These are phyloP conservation scores for Torymus aiolomorphi DNA, from an alignment of 2,888 invertebrate genomes.

Conservation along the genomic window DNA sequence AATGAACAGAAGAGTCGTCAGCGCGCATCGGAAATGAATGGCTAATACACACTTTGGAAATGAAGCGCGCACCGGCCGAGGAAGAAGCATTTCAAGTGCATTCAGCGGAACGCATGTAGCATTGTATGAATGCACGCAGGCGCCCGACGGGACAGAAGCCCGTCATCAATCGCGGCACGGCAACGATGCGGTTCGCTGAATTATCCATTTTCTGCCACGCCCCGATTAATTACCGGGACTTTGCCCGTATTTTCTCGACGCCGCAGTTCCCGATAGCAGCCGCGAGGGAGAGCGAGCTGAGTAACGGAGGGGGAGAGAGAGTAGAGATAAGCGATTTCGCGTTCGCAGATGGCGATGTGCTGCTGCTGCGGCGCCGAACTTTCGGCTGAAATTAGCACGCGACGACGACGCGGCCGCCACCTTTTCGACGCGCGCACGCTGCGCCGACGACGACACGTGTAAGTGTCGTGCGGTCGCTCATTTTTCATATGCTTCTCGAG, in stretches of 20 bases:
- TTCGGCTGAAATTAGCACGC: constrained; percentile 40
- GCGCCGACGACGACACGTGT: constrained; percentile 16
- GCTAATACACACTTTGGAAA: constrained; percentile 40
- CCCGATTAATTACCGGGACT: constrained; percentile 33
- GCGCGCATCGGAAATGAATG: constrained; percentile 27
- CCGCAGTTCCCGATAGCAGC: too few species aligned
- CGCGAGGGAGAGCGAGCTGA: neutral
- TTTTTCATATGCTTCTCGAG: constrained; percentile 18
- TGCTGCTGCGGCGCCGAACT: constrained; percentile 5
- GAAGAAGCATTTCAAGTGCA: constrained; percentile 5
- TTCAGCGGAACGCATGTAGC: too few species aligned
- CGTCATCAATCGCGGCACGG: constrained; percentile 22
- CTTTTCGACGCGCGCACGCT: too few species aligned
- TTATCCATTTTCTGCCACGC: constrained; percentile 29
- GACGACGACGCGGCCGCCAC: too few species aligned
- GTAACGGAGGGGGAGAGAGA: neutral
- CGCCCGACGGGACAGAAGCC: neutral
- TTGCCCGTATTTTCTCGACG: constrained; percentile 13
- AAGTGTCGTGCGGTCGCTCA: constrained; percentile 33
- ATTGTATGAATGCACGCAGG: too few species aligned
- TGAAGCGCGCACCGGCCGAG: constrained; percentile 1
- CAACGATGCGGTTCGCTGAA: constrained; percentile 21
- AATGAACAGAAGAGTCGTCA: neutral
- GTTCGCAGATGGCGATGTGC: constrained; percentile 31
- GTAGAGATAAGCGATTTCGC: constrained; percentile 44